These are phyloP conservation scores for Drosophila meridionalis DNA, from an alignment of 2,888 invertebrate genomes.

Conservation along the genomic window DNA sequence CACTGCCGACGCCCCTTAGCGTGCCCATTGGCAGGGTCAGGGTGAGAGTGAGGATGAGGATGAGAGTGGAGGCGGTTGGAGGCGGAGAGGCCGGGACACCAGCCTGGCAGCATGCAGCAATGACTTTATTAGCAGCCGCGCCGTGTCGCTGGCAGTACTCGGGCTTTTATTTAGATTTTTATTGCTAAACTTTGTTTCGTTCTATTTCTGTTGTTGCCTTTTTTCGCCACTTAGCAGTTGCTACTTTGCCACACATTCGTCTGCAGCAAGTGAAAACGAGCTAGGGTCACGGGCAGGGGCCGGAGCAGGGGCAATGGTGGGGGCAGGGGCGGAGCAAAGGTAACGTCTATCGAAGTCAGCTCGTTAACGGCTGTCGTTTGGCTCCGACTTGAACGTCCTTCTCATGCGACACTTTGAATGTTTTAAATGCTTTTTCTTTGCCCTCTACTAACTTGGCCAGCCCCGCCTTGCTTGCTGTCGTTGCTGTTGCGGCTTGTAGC, in stretches of 20 bases:
- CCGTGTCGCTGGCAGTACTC: conserved; percentile 40
- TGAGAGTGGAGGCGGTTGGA: background rate
- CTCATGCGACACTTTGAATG: conserved; percentile 80
- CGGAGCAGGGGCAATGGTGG: background rate
- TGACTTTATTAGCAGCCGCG: conserved; percentile 72
- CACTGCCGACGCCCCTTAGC: conserved; percentile 46
- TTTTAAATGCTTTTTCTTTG: conserved; percentile 78
- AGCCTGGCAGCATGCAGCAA: conserved; percentile 64
- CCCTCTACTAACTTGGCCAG: conserved; percentile 23
- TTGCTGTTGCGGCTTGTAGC: conserved; percentile 47
- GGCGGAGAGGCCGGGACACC: background rate
- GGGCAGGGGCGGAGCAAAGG: conserved; percentile 3
- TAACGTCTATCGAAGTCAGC: conserved; percentile 44
- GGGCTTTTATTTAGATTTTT: conserved; percentile 74
- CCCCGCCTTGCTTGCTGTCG: conserved; percentile 2
- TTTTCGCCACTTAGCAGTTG: conserved; percentile 14
- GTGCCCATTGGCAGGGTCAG: conserved; percentile 35
- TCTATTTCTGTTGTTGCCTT: conserved; percentile 37
- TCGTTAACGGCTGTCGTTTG: conserved; percentile 43
- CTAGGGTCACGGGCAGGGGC: background rate
- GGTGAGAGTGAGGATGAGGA: background rate
- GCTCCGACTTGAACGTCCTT: conserved; percentile 50
- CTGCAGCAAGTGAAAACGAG: conserved; percentile 7
- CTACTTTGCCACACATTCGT: conserved; percentile 50
- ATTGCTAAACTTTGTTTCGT: conserved; percentile 77